These are phyloP conservation scores for Ochropacha duplaris DNA, from an alignment of 2,888 invertebrate genomes.

Conservation along the genomic window DNA sequence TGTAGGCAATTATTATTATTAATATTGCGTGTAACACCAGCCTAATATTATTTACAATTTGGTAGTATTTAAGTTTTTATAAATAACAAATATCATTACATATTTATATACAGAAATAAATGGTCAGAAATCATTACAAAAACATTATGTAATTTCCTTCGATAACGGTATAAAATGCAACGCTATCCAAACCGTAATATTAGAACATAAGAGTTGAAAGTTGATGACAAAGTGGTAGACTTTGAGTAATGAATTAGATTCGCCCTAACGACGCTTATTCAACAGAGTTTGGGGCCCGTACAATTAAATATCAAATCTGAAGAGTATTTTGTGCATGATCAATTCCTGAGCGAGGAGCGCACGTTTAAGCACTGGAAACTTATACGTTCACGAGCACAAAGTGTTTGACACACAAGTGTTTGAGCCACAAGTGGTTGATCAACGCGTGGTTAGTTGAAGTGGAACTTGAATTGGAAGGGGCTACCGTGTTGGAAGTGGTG, in stretches of 20 bases:
- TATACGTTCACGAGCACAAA: too few relatives aligned
- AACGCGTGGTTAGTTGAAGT: slow-evolving; percentile 92
- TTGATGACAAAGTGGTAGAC: too few relatives aligned
- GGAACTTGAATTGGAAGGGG: slow-evolving; percentile 98
- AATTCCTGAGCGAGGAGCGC: neutral
- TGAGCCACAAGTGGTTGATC: neutral
- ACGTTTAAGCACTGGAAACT: too few relatives aligned
- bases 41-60: neutral
- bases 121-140: neutral
- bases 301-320: neutral
- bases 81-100: too few relatives aligned
- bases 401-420: neutral
- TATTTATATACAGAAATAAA: neutral
- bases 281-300: neutral
- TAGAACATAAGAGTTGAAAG: neutral
- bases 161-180: too few relatives aligned
- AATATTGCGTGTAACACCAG: neutral
- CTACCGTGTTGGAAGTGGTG: slow-evolving; percentile 92
- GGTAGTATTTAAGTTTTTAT: neutral
- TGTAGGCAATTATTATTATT: too few relatives aligned
- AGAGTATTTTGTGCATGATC: neutral
- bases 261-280: neutral
- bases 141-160: neutral
- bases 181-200: too few relatives aligned
- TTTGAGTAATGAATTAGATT: too few relatives aligned